phyloP scores from a whole-genome alignment of 2,113 vertebrate species.

The Thomomys bottae region DNA sequence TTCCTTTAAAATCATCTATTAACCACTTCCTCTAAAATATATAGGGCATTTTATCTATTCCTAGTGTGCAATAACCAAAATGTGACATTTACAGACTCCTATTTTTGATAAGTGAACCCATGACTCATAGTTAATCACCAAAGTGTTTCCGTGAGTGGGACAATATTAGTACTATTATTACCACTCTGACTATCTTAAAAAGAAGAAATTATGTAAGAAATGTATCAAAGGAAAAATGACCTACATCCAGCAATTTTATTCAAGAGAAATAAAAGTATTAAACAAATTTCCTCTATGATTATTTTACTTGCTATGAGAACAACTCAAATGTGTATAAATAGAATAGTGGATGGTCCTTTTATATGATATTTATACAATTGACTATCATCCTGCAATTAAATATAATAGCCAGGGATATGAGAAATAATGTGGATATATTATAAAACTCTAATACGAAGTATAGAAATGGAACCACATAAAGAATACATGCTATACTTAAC shows the following conservation, averaged over 20 bases:
- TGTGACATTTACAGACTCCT: not conserved
- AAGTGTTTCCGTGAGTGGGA: not conserved
- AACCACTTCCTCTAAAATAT: not conserved
- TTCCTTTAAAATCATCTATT: not conserved
- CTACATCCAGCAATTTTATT: not conserved
- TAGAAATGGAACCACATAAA: not conserved
- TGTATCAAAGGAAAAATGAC: not conserved
- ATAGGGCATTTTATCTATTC: not conserved
- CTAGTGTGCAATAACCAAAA: not conserved
- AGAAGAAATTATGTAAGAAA: not conserved
- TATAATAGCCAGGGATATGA: not conserved
- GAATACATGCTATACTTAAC: not conserved
- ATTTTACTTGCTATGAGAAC: not conserved
- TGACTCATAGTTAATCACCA: not conserved
- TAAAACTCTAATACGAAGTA: not conserved
- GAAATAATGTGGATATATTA: not conserved
- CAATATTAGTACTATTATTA: not conserved
- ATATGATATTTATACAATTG: not conserved
- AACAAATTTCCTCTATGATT: not conserved
- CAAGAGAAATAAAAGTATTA: not conserved
- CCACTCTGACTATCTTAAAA: not conserved
- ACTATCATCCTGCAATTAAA: not conserved
- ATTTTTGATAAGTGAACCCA: not conserved
- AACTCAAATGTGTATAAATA: not conserved
- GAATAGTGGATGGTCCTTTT: not conserved